Percentiles rank a stretch among this genome's conserved stretches.
phyloP scores from a whole-genome alignment of 2,113 vertebrate genomes.

The Tragelaphus buxtoni region DNA sequence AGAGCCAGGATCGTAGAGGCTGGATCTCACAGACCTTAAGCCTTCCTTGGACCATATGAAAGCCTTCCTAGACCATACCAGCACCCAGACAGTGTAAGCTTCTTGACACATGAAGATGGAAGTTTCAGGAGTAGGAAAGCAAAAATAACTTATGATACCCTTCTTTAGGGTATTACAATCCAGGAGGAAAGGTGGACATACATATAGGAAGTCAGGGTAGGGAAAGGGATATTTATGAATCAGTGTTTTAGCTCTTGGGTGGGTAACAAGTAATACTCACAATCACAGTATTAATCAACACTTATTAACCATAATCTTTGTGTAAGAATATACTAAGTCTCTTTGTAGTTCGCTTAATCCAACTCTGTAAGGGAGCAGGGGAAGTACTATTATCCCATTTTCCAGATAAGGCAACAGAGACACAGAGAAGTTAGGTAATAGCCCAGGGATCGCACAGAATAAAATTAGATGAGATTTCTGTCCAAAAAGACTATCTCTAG shows the following conservation, averaged over 20 bases:
- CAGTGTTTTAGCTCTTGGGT: not conserved
- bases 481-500: not conserved
- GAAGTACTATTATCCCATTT: not conserved
- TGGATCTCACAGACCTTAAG: not conserved
- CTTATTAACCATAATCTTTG: not conserved
- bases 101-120: not conserved
- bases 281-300: not conserved
- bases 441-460: not conserved
- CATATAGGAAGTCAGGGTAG: not conserved
- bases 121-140: not conserved
- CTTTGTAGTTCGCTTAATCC: not conserved
- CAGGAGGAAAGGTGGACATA: not conserved
- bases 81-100: not conserved
- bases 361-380: not conserved
- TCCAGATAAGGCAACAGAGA: not conserved
- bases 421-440: not conserved
- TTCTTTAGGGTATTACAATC: not conserved
- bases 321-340: not conserved
- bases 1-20: not conserved
- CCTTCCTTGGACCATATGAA: not conserved
- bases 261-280: not conserved
- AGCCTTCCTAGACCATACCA: not conserved
- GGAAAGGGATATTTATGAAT: not conserved
- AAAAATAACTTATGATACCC: not conserved
- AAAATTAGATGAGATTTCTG: not conserved